These are phyloP conservation scores for Cossypha niveicapilla DNA, from an alignment of 2,797 vertebrate species.

Conservation along the genomic window DNA sequence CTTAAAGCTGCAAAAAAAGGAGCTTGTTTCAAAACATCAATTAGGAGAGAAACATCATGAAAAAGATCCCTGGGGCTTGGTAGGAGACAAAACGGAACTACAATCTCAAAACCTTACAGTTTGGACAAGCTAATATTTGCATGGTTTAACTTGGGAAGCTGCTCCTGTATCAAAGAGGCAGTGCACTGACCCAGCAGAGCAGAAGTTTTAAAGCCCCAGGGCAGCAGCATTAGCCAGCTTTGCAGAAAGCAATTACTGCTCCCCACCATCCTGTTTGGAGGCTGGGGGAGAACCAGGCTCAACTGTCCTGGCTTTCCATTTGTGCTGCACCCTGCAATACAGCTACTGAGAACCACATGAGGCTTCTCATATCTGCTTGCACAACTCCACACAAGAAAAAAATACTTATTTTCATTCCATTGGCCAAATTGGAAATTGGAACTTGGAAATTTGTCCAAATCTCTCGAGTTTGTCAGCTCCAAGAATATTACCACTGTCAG, in stretches of 20 bases:
- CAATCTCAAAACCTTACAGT: background rate
- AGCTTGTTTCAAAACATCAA: background rate
- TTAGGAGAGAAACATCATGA: background rate
- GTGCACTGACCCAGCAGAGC: background rate
- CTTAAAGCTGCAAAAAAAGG: background rate
- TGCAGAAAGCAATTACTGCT: background rate
- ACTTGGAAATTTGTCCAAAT: background rate
- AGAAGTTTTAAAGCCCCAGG: background rate
- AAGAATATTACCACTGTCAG: background rate
- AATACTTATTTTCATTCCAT: background rate
- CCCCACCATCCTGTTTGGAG: background rate
- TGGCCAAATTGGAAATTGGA: background rate
- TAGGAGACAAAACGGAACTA: background rate
- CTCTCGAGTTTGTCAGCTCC: background rate
- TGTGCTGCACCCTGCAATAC: background rate
- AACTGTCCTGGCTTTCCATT: background rate
- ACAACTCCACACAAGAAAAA: background rate
- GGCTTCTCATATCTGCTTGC: background rate
- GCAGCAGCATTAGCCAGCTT: background rate
- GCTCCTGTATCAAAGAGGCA: background rate
- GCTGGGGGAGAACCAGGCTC: background rate
- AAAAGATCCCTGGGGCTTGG: background rate
- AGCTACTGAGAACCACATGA: accelerated
- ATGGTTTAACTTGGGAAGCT: background rate
- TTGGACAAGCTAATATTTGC: background rate